Evolutionary conservation across 2,888 invertebrate species (phyloP).

Genomic region (Limnephilus rhombicus): DNA sequence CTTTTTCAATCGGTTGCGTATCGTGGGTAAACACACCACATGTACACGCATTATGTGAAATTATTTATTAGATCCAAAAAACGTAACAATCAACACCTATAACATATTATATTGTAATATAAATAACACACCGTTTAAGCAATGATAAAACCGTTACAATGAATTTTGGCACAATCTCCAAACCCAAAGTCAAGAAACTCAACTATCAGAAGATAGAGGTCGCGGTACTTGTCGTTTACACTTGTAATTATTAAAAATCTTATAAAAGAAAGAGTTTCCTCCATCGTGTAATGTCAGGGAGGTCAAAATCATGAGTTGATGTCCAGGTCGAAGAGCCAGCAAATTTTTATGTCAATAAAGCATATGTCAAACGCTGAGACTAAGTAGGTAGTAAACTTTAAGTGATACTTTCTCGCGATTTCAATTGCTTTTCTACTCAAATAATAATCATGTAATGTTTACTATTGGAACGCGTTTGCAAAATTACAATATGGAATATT

Average conservation of each 20-base stretch:
- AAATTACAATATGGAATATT: neutral
- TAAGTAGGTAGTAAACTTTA: neutral
- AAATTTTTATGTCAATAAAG: neutral
- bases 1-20: neutral
- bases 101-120: neutral
- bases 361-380: neutral
- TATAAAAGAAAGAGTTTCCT: neutral
- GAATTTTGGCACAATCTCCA: neutral
- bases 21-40: neutral
- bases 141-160: neutral
- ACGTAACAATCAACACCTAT: neutral
- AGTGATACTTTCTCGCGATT: constrained; percentile 10
- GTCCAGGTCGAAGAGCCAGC: neutral
- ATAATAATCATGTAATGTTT: neutral
- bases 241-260: neutral
- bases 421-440: neutral
- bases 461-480: neutral
- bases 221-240: neutral
- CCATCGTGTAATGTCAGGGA: neutral
- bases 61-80: neutral
- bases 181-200: neutral
- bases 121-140: neutral
- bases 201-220: neutral
- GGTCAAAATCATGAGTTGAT: neutral
- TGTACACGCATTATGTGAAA: neutral